Base-by-base conservation (phyloP, 1,140 invertebrate species). In the Linepithema humile region DNA sequence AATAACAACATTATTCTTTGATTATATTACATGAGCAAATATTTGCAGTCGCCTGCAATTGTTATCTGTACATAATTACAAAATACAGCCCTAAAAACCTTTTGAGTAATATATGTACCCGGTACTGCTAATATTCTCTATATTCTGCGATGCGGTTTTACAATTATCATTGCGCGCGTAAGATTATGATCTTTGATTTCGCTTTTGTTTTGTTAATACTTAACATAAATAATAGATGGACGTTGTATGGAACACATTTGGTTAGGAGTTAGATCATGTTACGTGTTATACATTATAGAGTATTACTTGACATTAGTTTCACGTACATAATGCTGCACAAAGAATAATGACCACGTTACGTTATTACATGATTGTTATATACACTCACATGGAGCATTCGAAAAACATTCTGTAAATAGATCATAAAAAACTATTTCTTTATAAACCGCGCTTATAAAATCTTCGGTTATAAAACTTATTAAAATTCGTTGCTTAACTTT, bases 1-100 rank as follows among this genome's bases (percentile, higher is more conserved):
- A 85, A 55, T 90, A 91, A 91, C 83, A 88, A 90, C 48, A 60
- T 85, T 65, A 73, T 85, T 55, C 59, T 92, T 92, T 82, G 69
- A 89, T 90, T 92, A 91, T 84, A 87, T 92, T 91, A 92, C 80
- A 87, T 92, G 90, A 91, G 89, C 91, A 92, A 91, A 90, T 88
- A 53, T 53, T 83, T 89, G 84, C 65, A 59, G 78, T 83, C 38
- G 53, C 88, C 73, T 85, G 72, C 69, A 67, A 62, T 85, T 85
- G 35, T 90, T 91, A 84, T 64, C 88, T 92, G 90, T 90, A 92
- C 90, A 92, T 92, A 90, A 91, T 91, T 92, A 92, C 91, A 90
- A 89, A 59, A 88, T 88, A 89, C 84, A 84, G 70, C 86, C 87
- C 90, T 89, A 88, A n/a, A n/a, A 90, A 90, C 89, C 91, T 86